These are phyloP conservation scores for Tyrannus savana DNA, from an alignment of 2,113 vertebrate genomes.

Conservation along the genomic window DNA sequence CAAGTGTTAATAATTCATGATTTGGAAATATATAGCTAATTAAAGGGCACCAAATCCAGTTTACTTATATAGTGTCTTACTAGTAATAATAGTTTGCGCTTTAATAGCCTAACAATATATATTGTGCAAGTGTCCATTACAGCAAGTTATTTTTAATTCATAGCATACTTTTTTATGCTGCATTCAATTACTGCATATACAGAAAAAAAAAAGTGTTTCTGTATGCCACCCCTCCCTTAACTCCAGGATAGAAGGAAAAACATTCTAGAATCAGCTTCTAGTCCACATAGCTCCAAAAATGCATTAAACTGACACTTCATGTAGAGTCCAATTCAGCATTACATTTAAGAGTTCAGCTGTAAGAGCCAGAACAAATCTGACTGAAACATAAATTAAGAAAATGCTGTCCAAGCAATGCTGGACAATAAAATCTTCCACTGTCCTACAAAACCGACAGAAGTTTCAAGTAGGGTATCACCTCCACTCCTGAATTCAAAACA, in stretches of 20 bases:
- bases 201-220: not conserved
- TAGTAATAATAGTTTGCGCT: not conserved
- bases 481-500: not conserved
- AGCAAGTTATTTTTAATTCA: slow-evolving; percentile 40
- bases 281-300: not conserved
- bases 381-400: not conserved
- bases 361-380: not conserved
- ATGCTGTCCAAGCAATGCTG: not conserved
- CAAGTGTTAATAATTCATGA: slow-evolving; percentile 8
- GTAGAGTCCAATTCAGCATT: not conserved
- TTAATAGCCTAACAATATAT: slow-evolving; percentile 43
- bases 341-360: not conserved
- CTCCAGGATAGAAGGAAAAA: not conserved
- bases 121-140: slow-evolving; percentile 34
- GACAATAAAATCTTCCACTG: not conserved
- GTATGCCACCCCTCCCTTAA: not conserved
- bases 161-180: not conserved
- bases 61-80: not conserved
- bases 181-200: not conserved
- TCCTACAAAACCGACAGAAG: not conserved
- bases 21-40: slow-evolving; percentile 36
- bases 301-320: not conserved
- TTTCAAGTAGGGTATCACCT: not conserved
- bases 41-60: not conserved
- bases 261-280: not conserved